These are phyloP conservation scores for Solenopsis invicta DNA, from an alignment of 1,140 invertebrate genomes.

Conservation along the genomic window DNA sequence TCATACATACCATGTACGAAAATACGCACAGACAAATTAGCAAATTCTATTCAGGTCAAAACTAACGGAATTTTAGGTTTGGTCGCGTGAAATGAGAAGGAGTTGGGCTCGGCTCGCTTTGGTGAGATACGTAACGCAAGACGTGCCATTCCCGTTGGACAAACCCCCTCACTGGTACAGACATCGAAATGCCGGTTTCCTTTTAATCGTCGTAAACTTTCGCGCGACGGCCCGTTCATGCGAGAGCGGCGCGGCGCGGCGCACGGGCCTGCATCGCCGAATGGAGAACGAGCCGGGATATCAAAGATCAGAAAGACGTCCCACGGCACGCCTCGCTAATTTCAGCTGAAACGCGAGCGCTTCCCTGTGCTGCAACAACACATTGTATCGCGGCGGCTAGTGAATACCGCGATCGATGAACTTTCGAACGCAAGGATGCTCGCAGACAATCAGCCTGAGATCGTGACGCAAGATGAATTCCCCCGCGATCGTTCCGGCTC, in stretches of 20 bases:
- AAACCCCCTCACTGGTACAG: neutral
- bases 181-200: constrained; percentile 33
- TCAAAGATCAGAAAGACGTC: constrained; percentile 69
- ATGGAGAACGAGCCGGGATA: constrained; percentile 53
- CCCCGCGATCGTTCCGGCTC: constrained; percentile 23
- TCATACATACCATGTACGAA: too few relatives aligned
- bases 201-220: constrained; percentile 44
- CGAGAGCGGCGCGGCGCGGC: too few relatives aligned
- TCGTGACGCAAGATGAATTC: constrained; percentile 54
- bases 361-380: constrained; percentile 18
- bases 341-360: constrained; percentile 60
- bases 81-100: neutral
- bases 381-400: constrained; percentile 39
- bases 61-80: neutral
- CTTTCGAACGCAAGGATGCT: constrained; percentile 60
- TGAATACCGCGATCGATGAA: constrained; percentile 63
- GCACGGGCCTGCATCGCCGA: constrained; percentile 26
- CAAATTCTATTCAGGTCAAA: neutral
- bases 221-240: constrained; percentile 27
- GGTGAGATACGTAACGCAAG: neutral
- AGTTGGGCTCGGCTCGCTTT: neutral
- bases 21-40: neutral
- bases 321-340: constrained; percentile 70
- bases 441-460: constrained; percentile 49
- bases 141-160: constrained; percentile 23